These are phyloP conservation scores for Heliconius hortense DNA, from an alignment of 2,888 invertebrate species.

Conservation along the genomic window DNA sequence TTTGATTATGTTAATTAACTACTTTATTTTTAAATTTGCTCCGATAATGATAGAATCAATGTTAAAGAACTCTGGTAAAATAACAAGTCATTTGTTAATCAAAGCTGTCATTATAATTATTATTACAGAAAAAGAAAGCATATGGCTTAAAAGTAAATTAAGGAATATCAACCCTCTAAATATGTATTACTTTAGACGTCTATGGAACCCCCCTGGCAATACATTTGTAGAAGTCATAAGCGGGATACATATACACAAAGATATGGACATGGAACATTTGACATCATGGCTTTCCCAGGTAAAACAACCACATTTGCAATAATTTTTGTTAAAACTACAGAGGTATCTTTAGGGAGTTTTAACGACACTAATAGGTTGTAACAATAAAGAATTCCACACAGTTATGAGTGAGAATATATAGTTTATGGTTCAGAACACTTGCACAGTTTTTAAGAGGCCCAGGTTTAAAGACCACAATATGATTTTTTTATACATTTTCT, in stretches of 20 bases:
- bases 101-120: not conserved
- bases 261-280: constrained; percentile 53
- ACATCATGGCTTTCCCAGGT: constrained; percentile 62
- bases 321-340: not conserved
- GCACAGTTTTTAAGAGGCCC: too few relatives aligned
- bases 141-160: constrained; percentile 66
- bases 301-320: constrained; percentile 22
- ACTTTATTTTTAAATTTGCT: not conserved
- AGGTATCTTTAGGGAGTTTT: too few relatives aligned
- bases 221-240: constrained; percentile 63
- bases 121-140: constrained; percentile 63
- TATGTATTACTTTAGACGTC: constrained; percentile 65
- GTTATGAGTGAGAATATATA: too few relatives aligned
- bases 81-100: not conserved
- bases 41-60: not conserved
- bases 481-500: too few relatives aligned
- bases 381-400: not conserved
- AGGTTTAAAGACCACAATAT: too few relatives aligned
- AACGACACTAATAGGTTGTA: not conserved
- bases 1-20: not conserved
- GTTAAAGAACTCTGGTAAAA: not conserved
- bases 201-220: constrained; percentile 63
- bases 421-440: too few relatives aligned
- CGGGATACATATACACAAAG: constrained; percentile 49
- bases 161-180: constrained; percentile 63